Percentiles rank a stretch among this genome's conserved stretches.
These are phyloP conservation scores for Caradrina kadenii DNA, from an alignment of 2,888 invertebrate species.

Conservation along the genomic window DNA sequence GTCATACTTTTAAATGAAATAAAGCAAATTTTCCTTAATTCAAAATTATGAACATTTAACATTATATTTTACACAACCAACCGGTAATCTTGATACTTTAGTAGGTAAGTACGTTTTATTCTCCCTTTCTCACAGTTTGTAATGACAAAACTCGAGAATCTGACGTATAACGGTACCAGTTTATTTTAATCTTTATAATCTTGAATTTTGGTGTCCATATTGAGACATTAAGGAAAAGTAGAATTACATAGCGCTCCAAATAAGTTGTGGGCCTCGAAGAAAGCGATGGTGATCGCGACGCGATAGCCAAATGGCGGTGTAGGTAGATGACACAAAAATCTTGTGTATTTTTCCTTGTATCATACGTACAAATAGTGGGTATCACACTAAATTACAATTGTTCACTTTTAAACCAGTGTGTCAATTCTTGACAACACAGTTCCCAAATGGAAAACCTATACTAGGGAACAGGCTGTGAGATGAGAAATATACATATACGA, in stretches of 20 bases:
- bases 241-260: constrained; percentile 60
- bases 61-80: constrained; percentile 43
- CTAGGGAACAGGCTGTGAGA: too few relatives aligned
- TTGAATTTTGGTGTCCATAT: constrained; percentile 70
- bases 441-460: too few relatives aligned
- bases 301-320: constrained; percentile 37
- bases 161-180: constrained; percentile 49
- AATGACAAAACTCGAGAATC: constrained; percentile 49
- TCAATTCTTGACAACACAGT: neutral
- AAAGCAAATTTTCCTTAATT: constrained; percentile 18
- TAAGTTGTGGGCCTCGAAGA: constrained; percentile 41
- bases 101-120: constrained; percentile 28
- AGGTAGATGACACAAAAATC: constrained; percentile 30
- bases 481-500: too few relatives aligned
- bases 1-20: neutral
- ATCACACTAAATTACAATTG: constrained; percentile 1
- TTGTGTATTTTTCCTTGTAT: constrained; percentile 10
- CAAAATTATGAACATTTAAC: constrained; percentile 23
- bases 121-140: constrained; percentile 50
- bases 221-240: constrained; percentile 75
- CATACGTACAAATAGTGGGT: neutral
- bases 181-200: constrained; percentile 68
- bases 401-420: neutral
- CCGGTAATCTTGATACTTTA: constrained; percentile 44
- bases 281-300: constrained; percentile 40